Base-by-base conservation (phyloP, 2,797 vertebrate genomes). In the Gymnothorax javanicus region DNA sequence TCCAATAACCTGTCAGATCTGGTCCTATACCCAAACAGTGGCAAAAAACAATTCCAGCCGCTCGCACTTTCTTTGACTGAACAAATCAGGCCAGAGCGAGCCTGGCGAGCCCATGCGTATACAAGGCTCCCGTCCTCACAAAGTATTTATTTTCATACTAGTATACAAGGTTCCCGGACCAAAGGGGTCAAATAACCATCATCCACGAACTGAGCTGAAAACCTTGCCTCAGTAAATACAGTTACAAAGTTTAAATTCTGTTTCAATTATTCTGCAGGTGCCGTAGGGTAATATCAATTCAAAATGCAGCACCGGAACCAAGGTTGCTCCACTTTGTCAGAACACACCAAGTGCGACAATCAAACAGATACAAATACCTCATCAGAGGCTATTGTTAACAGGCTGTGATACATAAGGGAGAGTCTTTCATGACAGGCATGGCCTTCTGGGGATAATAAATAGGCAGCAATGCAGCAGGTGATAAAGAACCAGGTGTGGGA, bases 401-500 rank as follows among this genome's bases (percentile, higher is more conserved):
- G 7, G 62, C 59, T 52, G 23, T 12, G 59, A n/a, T 54, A 23
- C 59, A 64, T n/a, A 52, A 8, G 69, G 83, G 83, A 84, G 67
- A 84, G 43, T 43, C n/a, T 50, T n/a, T 64, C 33, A 64, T 84
- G 50, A 60, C 57, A 77, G 71, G 7, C 27, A 59, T 43, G 17
- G 71, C 11, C 13, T 77, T 62, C 33, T 20, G 17, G 25, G 43
- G 25, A 79, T 7, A 75, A 59, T 17, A 25, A 27, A 7, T 27
- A 27, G 57, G 58, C 71, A 59, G 85, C 23, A 77, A 73, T 79
- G 50, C 56, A 62, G 15, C 15, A 71, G 57, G 58, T 79, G 57
- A 23, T 20, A 13, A 54, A 59, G 57, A 56, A 9, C 43, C 77
- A 86, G 85, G 85, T 86, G 71, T 43, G 75, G 69, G 52, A 71